These are phyloP conservation scores for Eupithecia inturbata DNA, from an alignment of 2,888 invertebrate genomes.

Conservation along the genomic window DNA sequence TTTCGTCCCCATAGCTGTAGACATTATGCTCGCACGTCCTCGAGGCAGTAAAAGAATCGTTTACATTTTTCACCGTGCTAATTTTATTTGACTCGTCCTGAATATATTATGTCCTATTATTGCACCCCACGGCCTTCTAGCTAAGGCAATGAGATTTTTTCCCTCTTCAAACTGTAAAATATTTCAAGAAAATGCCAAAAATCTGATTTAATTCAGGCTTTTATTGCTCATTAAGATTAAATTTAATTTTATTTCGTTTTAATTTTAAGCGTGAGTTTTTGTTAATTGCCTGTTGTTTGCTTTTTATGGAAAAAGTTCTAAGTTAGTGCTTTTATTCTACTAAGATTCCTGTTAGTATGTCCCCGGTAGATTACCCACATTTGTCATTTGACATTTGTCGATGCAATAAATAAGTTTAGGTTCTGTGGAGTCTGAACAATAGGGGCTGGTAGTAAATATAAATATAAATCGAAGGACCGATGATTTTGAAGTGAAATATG, in stretches of 20 bases:
- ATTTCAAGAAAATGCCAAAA: constrained; percentile 71
- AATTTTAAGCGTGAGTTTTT: constrained; percentile 52
- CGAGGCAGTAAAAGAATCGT: constrained; percentile 77
- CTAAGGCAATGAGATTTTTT: constrained; percentile 77
- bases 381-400: too few species aligned
- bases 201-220: constrained; percentile 72
- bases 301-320: constrained; percentile 17
- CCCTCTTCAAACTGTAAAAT: constrained; percentile 76
- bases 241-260: constrained; percentile 62
- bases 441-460: too few species aligned
- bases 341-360: neutral
- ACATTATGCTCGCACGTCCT: constrained; percentile 78
- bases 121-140: constrained; percentile 72
- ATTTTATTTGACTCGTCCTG: constrained; percentile 83
- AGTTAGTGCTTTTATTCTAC: neutral
- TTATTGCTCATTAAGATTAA: constrained; percentile 74
- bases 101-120: constrained; percentile 84
- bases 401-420: too few species aligned
- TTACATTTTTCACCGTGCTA: constrained; percentile 84
- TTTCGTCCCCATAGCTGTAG: constrained; percentile 51
- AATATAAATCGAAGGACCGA: too few species aligned
- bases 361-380: too few species aligned
- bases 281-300: constrained; percentile 47
- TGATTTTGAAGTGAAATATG: too few species aligned
- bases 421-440: too few species aligned